Conservation (phyloP, 2,797 vertebrate species). For the Gephyroberyx darwinii region DNA sequence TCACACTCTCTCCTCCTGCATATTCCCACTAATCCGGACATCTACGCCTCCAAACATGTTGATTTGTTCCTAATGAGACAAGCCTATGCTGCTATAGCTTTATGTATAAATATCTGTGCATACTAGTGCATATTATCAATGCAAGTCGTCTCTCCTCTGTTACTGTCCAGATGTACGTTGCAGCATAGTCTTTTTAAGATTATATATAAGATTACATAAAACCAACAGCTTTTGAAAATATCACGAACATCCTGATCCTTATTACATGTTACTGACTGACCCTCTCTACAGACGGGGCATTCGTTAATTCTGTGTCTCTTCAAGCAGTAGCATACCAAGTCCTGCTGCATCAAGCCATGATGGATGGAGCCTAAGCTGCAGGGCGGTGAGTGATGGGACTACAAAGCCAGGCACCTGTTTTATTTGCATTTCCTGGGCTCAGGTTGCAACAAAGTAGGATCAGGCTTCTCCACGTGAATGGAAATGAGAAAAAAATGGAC, state of each 20-base stretch:
- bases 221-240: not conserved
- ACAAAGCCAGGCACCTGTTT: conserved; percentile 16
- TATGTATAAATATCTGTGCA: conserved; percentile 20
- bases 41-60: conserved; percentile 42
- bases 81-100: conserved; percentile 17
- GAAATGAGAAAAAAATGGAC: conserved; percentile 1
- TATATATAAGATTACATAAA: not conserved
- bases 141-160: not conserved
- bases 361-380: not conserved
- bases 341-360: not conserved
- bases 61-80: conserved; percentile 58
- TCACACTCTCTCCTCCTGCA: conserved; percentile 54
- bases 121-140: not conserved
- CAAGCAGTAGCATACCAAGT: not conserved
- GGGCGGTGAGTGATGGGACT: not conserved
- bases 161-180: not conserved
- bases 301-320: not conserved
- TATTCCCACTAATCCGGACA: conserved; percentile 51
- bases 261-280: too few species aligned
- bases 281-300: not conserved
- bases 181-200: not conserved
- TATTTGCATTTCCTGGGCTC: conserved; percentile 20
- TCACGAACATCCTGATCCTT: not conserved
- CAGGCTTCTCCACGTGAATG: conserved; percentile 18
- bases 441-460: conserved; percentile 11